Conservation (phyloP, 2,888 invertebrate species). For the Apomyelois bistriatella region DNA sequence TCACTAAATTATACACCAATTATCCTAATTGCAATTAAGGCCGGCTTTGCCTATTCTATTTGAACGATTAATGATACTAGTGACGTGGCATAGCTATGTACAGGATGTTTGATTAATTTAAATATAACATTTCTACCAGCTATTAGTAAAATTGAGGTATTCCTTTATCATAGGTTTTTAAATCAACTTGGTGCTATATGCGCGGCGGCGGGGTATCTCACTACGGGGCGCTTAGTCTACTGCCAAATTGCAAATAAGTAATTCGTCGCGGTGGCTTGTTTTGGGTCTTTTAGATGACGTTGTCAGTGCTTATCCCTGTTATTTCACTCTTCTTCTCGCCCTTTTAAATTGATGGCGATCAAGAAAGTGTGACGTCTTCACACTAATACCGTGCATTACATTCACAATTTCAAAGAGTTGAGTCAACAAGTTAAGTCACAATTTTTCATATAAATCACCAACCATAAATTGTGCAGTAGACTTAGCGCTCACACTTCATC, state of each 20-base stretch:
- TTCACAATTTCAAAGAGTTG: no score
- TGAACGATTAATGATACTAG: conserved; percentile 53
- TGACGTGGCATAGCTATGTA: conserved; percentile 51
- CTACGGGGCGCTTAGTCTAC: not conserved
- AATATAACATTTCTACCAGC: conserved; percentile 36
- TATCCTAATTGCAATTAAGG: conserved; percentile 64
- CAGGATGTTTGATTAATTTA: conserved; percentile 70
- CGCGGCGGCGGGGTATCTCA: conserved; percentile 11
- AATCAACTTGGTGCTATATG: conserved; percentile 36
- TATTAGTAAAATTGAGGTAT: conserved; percentile 51
- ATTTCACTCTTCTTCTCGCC: no score
- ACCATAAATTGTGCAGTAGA: conserved; percentile 8
- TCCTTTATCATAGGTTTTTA: conserved; percentile 35
- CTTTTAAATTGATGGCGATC: no score
- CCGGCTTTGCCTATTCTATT: conserved; percentile 74
- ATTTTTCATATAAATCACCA: no score
- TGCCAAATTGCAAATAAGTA: not conserved
- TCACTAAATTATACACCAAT: conserved; percentile 40
- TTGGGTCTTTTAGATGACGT: no score
- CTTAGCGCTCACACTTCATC: conserved; percentile 38
- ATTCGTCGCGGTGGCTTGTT: not conserved
- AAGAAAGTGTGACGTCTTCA: no score
- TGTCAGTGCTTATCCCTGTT: no score
- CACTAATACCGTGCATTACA: no score
- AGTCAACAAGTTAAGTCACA: no score